Evolutionary conservation across 2,888 invertebrate genomes (phyloP).

Genomic region (Stenodema calcarata): DNA sequence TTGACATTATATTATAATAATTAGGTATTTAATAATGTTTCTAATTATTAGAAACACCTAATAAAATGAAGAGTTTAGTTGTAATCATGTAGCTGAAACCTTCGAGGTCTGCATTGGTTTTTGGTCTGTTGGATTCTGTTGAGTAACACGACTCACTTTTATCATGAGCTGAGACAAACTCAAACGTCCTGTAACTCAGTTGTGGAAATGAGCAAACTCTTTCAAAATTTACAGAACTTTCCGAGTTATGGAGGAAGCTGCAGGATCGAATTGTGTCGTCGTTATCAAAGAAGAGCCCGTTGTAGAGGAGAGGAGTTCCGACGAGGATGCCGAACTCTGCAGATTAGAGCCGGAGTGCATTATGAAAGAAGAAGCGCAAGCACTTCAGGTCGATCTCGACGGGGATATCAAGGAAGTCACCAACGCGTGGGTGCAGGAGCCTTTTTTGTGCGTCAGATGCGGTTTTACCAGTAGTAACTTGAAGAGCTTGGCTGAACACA

Average conservation of each 20-base stretch:
- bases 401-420: neutral
- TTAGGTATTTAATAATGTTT: too few species aligned
- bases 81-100: too few species aligned
- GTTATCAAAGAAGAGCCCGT: neutral
- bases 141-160: too few species aligned
- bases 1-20: too few species aligned
- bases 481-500: constrained; percentile 25
- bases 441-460: constrained; percentile 27
- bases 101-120: too few species aligned
- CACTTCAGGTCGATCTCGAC: constrained; percentile 3
- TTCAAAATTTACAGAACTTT: neutral
- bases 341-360: constrained; percentile 26
- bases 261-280: neutral
- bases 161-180: too few species aligned
- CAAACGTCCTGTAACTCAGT: too few species aligned
- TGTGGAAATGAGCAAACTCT: neutral
- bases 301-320: neutral
- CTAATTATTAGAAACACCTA: too few species aligned
- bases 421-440: constrained; percentile 24
- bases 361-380: constrained; percentile 21
- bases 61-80: too few species aligned
- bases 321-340: neutral
- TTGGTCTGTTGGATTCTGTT: too few species aligned
- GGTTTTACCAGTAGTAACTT: constrained; percentile 5
- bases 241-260: neutral